These are phyloP conservation scores for Epizoanthus illoricatus DNA, from an alignment of 92 coral and sea anemone genomes.

Conservation along the genomic window DNA sequence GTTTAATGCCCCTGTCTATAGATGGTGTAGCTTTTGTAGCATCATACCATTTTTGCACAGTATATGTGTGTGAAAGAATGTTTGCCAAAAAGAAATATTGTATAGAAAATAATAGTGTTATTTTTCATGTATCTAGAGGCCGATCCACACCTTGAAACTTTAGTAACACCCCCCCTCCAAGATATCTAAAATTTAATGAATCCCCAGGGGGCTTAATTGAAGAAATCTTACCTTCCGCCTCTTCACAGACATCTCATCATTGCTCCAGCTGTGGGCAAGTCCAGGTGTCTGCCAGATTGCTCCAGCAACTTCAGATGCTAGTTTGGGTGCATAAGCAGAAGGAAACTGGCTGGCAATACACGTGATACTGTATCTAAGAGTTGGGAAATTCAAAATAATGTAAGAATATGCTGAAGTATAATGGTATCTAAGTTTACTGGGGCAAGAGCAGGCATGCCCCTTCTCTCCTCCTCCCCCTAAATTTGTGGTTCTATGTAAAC, in stretches of 20 bases:
- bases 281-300: slow-evolving; percentile 41
- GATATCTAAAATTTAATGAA: too few species aligned
- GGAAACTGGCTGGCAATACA: slow-evolving; percentile 37
- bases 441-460: too few species aligned
- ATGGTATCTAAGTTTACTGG: too few species aligned
- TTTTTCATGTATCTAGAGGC: too few species aligned
- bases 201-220: background rate
- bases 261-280: slow-evolving; percentile 7
- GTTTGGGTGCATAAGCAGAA: slow-evolving; percentile 27
- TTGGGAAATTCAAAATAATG: background rate
- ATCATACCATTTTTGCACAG: too few species aligned
- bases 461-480: too few species aligned
- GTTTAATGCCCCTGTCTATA: background rate
- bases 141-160: too few species aligned
- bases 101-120: too few species aligned
- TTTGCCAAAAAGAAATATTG: too few species aligned
- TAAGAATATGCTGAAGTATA: background rate
- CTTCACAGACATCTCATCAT: background rate
- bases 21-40: background rate
- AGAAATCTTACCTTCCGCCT: background rate
- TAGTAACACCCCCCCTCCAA: too few species aligned
- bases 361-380: slow-evolving; percentile 33
- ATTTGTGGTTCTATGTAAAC: too few species aligned
- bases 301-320: slow-evolving; percentile 44
- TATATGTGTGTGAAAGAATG: too few species aligned